Percentiles rank a stretch among this genome's conserved stretches.
These are phyloP conservation scores for Leptopterna dolabrata DNA, from an alignment of 2,888 invertebrate species.

Conservation along the genomic window DNA sequence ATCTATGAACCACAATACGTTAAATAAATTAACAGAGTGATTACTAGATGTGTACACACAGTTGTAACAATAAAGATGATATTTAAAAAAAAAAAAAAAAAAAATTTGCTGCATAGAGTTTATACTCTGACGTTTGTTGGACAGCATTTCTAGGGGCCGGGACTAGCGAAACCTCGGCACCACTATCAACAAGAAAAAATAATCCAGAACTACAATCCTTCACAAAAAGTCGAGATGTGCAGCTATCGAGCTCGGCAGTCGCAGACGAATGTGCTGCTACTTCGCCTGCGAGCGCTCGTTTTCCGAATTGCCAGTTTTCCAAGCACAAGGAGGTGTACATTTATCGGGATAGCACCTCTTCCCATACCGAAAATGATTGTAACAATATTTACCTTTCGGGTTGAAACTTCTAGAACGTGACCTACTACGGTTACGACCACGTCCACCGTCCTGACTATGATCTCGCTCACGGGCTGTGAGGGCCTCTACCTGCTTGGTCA, in stretches of 20 bases:
- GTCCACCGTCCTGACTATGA: neutral
- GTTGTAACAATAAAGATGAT: no score
- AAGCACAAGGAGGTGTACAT: conserved; percentile 33
- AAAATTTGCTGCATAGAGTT: conserved; percentile 63
- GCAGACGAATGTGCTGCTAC: conserved; percentile 28
- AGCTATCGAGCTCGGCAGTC: neutral
- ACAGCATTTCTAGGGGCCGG: neutral
- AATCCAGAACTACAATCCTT: neutral
- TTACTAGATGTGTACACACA: no score
- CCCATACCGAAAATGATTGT: conserved; percentile 22
- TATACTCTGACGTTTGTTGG: conserved; percentile 8
- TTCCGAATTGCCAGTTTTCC: conserved; percentile 22
- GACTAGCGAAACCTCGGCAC: conserved; percentile 54
- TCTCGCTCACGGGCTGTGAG: neutral
- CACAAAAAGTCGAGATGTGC: conserved; percentile 1
- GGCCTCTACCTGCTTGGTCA: no score
- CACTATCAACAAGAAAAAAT: conserved; percentile 42
- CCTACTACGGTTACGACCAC: neutral
- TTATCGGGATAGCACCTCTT: conserved; percentile 38
- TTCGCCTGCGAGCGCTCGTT: conserved; percentile 9
- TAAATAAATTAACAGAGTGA: no score
- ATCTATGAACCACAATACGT: no score
- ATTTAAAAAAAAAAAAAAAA: no score
- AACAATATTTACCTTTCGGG: conserved; percentile 20
- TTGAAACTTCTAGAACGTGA: neutral